Percentiles rank a stretch among this genome's conserved stretches.
Conservation (phyloP, 2,113 vertebrate genomes). For the Tor tambroides region DNA sequence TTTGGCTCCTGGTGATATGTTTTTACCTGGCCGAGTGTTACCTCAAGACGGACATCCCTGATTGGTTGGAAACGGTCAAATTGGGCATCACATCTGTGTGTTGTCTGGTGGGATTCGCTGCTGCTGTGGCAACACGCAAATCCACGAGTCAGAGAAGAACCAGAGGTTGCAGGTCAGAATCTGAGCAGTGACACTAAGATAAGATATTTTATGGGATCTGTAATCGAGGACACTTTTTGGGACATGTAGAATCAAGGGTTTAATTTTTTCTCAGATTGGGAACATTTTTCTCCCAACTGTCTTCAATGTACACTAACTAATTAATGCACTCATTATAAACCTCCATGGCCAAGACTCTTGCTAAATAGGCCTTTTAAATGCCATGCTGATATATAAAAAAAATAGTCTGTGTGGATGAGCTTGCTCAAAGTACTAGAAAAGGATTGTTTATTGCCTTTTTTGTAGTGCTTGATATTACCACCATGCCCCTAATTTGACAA, state of each 20-base stretch:
- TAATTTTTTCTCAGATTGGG: background rate
- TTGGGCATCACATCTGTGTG: conserved; percentile 82
- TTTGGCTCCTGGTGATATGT: conserved; percentile 87
- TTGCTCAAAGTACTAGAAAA: background rate
- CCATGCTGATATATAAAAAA: no score
- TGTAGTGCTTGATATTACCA: background rate
- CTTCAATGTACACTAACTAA: conserved; percentile 9
- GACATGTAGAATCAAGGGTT: conserved; percentile 25
- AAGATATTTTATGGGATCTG: conserved; percentile 63
- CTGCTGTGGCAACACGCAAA: conserved; percentile 88
- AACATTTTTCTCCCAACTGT: background rate
- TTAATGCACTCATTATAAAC: background rate
- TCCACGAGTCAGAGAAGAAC: conserved; percentile 81
- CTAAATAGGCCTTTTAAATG: background rate
- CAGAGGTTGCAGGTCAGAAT: conserved; percentile 97
- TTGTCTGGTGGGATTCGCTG: conserved; percentile 90
- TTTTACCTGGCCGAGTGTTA: conserved; percentile 82
- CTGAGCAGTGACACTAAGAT: conserved; percentile 82
- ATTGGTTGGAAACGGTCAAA: conserved; percentile 86
- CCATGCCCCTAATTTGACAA: background rate
- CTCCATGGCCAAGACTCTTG: background rate
- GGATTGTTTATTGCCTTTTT: background rate
- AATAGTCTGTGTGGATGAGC: background rate
- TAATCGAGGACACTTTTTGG: conserved; percentile 27
- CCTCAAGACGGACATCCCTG: conserved; percentile 68